phyloP scores from a whole-genome alignment of 2,888 invertebrate genomes.

The Ferdinandea cuprea region DNA sequence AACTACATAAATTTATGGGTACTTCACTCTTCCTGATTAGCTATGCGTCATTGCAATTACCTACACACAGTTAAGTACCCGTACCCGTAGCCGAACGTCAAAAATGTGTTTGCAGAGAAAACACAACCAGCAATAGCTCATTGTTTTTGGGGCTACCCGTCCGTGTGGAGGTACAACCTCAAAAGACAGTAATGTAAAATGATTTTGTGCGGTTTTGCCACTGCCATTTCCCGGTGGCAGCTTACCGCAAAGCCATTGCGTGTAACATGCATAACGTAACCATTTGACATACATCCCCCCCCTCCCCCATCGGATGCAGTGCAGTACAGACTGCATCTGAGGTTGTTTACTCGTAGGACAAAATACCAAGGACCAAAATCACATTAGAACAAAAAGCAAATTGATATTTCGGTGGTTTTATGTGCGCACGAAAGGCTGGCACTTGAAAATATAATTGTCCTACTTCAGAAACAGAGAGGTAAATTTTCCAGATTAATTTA shows the following conservation, averaged over 20 bases:
- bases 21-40: slow-evolving; percentile 3
- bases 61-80: slow-evolving; percentile 65
- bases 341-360: slow-evolving; percentile 1
- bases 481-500: slow-evolving; percentile 66
- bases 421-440: neutral
- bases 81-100: too few relatives aligned
- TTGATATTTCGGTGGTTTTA: slow-evolving; percentile 65
- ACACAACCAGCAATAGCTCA: slow-evolving; percentile 39
- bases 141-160: slow-evolving; percentile 12
- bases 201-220: slow-evolving; percentile 62
- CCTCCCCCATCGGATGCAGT: slow-evolving; percentile 16
- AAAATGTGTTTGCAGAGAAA: slow-evolving; percentile 47
- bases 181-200: slow-evolving; percentile 65
- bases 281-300: slow-evolving; percentile 38
- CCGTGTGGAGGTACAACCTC: slow-evolving; percentile 40
- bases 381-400: slow-evolving; percentile 53
- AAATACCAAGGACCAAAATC: slow-evolving; percentile 39
- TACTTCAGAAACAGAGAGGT: slow-evolving; percentile 62
- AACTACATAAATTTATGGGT: slow-evolving; percentile 41
- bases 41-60: slow-evolving; percentile 30
- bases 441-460: slow-evolving; percentile 53
- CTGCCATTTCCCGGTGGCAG: slow-evolving; percentile 55
- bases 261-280: slow-evolving; percentile 45
- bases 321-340: slow-evolving; percentile 42
- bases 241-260: slow-evolving; percentile 61